Percentiles rank a stretch among this genome's conserved stretches.
Conservation (phyloP, 2,113 vertebrate genomes). For the Dryoscopus gambensis region DNA sequence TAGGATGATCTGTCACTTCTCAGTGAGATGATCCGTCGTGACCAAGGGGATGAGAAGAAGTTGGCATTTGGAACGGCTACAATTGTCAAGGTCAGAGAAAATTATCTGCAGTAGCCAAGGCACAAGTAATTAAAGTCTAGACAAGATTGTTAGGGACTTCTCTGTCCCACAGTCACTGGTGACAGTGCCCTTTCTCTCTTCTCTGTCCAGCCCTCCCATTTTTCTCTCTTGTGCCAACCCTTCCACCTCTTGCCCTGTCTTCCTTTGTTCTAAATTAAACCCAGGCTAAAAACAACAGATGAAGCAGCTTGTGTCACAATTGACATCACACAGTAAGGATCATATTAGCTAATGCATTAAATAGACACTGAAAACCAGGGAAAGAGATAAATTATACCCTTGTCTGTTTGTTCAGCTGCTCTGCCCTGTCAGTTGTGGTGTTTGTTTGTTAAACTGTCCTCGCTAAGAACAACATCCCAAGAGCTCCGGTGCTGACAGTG, state of each 20-base stretch:
- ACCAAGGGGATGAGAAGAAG: neutral
- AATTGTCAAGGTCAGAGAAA: neutral
- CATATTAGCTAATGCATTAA: constrained; percentile 39
- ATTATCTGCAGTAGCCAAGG: neutral
- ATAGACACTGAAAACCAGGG: constrained; percentile 26
- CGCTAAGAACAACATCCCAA: neutral
- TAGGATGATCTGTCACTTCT: neutral
- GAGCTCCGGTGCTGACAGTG: neutral
- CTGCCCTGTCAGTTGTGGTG: constrained; percentile 20
- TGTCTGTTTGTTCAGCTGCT: constrained; percentile 58
- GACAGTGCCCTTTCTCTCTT: neutral
- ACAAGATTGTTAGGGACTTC: neutral
- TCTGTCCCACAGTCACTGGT: neutral
- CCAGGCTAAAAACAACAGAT: neutral
- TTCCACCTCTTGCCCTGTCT: neutral
- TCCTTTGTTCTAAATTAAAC: neutral
- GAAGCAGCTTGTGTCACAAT: neutral
- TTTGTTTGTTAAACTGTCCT: constrained; percentile 42
- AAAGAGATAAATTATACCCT: constrained; percentile 25
- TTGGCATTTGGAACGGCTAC: neutral
- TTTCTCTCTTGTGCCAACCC: neutral
- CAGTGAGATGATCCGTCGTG: accelerated
- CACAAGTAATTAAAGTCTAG: constrained; percentile 2
- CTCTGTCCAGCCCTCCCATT: neutral
- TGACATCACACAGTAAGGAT: neutral